Evolutionary conservation across 2,797 vertebrate species (phyloP), one percentile per base, ranked within the genome.

Genomic region (Catamblyrhynchus diadema): DNA sequence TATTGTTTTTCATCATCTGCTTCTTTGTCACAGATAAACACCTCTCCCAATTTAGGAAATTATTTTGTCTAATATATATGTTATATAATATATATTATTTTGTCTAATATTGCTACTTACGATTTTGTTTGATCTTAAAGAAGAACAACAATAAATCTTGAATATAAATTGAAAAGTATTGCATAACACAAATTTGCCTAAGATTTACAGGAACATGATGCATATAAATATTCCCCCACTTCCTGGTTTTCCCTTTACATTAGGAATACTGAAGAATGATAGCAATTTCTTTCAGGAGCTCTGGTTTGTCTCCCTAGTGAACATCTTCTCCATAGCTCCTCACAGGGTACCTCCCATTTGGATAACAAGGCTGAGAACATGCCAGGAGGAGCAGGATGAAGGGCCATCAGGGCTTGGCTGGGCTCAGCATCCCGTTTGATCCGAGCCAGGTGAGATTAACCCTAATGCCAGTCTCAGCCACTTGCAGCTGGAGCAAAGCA

Each of bases 1-100:
- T 0, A 0, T 22, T 33, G 15, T 15, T 23, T 33, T 28, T 51
- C 20, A 12, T 79, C 6, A 33, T 14, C 33, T 23, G 2, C 2
- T 85, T 21, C 12, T 60, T 72, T 81, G 12, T 7, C 22, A 8
- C 14, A 53, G 18, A 15, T 25, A 7, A 86, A 65, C 18, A 37
- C 0, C 0, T 11, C 11, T 48, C 7, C 8, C 2, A 23, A 13
- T 35, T 61, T 33, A 57, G 35, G 21, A 73, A 78, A 74, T 50
- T 16, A 27, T 48, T 48, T 50, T 50, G 27, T 50, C 27, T 50
- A 50, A 50, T 28, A 18, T 50, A 28, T 50, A 50, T 28, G 48
- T 50, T 18, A 28, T 50, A 28, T 50, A 28, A 11, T 50, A 28
- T 28, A 18, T 18, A 44, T 24, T 44, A 2, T 54, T 74, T 50